Evolutionary conservation across 2,797 vertebrate genomes (phyloP).

Genomic region (Linurgus olivaceus): DNA sequence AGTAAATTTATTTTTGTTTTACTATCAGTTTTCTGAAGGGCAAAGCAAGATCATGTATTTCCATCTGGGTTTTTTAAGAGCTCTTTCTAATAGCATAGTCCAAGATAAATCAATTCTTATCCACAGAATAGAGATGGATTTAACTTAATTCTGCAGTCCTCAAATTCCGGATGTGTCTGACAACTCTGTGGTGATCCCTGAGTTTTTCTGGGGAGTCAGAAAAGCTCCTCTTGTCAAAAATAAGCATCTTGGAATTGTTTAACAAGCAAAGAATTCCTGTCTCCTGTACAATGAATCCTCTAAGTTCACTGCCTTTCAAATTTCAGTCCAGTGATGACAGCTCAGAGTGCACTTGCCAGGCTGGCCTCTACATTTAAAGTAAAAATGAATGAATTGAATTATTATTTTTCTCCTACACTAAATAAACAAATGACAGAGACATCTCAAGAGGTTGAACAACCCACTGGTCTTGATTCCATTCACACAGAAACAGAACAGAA

Average conservation of each 20-base stretch:
- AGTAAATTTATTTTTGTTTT: neutral
- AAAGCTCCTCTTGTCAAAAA: neutral
- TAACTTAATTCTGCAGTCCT: neutral
- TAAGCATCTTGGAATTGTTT: neutral
- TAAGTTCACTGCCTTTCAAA: neutral
- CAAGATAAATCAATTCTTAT: neutral
- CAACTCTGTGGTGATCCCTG: neutral
- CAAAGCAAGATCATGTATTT: neutral
- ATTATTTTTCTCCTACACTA: neutral
- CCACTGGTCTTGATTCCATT: neutral
- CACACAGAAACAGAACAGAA: neutral
- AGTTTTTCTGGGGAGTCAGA: neutral
- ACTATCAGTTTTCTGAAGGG: neutral
- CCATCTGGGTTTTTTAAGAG: neutral
- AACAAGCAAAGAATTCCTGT: neutral
- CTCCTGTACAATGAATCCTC: neutral
- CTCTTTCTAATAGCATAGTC: neutral
- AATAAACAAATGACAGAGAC: neutral
- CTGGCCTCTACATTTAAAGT: neutral
- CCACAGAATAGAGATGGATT: neutral
- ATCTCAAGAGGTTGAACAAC: neutral
- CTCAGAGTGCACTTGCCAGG: neutral
- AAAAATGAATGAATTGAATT: neutral
- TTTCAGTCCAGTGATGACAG: neutral
- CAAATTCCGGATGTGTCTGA: neutral